Conservation (phyloP, 2,797 vertebrate species). For the Linurgus olivaceus region DNA sequence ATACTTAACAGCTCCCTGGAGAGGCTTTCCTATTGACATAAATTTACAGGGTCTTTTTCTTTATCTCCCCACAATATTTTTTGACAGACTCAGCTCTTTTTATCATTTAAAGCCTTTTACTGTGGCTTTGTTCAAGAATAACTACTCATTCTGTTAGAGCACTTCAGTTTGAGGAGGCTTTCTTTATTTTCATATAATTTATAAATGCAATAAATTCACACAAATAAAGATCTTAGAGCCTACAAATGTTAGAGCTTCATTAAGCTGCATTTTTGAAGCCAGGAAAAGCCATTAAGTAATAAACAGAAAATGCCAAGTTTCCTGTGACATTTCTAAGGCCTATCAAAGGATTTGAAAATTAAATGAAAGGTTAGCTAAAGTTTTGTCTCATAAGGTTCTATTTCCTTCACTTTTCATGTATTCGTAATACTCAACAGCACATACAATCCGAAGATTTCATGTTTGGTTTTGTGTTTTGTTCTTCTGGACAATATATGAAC, state of each 20-base stretch:
- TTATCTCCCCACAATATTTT: background rate
- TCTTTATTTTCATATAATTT: background rate
- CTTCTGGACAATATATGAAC: background rate
- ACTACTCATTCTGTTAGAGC: background rate
- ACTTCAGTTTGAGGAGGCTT: background rate
- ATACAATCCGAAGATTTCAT: background rate
- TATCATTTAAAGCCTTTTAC: background rate
- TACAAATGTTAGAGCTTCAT: background rate
- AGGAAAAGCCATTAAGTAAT: background rate
- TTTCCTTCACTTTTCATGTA: background rate
- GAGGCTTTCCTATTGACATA: background rate
- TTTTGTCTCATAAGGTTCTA: background rate
- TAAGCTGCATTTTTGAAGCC: background rate
- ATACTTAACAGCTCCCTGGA: background rate
- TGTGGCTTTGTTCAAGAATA: background rate
- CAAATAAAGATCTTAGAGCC: background rate
- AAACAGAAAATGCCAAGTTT: background rate
- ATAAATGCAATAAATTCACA: background rate
- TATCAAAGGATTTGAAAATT: background rate
- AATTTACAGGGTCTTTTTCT: background rate
- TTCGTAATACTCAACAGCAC: background rate
- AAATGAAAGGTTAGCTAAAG: background rate
- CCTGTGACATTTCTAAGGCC: background rate
- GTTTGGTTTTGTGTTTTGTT: background rate
- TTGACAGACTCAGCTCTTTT: background rate